Evolutionary conservation across 2,888 invertebrate genomes (phyloP).

Genomic region (Trissonchulus latispiculum): DNA sequence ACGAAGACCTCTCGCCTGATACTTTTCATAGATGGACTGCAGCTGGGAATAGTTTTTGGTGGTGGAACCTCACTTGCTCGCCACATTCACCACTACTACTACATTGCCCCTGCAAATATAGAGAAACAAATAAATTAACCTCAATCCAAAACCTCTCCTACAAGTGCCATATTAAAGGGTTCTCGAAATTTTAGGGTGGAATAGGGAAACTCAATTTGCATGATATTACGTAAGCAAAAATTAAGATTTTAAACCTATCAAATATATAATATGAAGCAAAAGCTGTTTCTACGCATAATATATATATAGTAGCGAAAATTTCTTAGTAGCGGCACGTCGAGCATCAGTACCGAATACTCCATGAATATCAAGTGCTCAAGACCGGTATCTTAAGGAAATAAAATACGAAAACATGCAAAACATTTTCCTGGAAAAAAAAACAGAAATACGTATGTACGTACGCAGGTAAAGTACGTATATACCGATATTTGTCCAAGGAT

Average conservation of each 20-base stretch:
- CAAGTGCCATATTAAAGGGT: too few relatives aligned
- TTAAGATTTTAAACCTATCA: too few relatives aligned
- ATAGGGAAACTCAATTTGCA: too few relatives aligned
- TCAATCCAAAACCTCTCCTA: too few relatives aligned
- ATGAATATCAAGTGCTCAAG: conserved; percentile 26
- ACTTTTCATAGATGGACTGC: conserved; percentile 61
- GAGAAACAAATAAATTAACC: background rate
- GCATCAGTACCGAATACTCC: background rate
- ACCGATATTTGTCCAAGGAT: conserved; percentile 63
- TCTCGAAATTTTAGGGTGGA: too few relatives aligned
- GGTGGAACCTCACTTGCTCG: conserved; percentile 70
- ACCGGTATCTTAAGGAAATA: background rate
- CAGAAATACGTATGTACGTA: too few relatives aligned
- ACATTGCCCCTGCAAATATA: conserved; percentile 56
- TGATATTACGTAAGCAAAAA: too few relatives aligned
- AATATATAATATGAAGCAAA: too few relatives aligned
- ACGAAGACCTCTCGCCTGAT: conserved; percentile 60
- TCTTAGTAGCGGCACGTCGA: background rate
- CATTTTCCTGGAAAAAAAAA: too few relatives aligned
- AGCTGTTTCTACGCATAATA: too few relatives aligned
- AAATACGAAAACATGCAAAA: too few relatives aligned
- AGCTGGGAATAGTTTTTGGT: conserved; percentile 66
- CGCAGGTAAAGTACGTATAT: conserved; percentile 51
- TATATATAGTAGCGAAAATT: too few relatives aligned
- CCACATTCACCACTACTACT: conserved; percentile 72